Evolutionary conservation across 1,140 invertebrate genomes (phyloP).

Genomic region (Lineus longissimus): DNA sequence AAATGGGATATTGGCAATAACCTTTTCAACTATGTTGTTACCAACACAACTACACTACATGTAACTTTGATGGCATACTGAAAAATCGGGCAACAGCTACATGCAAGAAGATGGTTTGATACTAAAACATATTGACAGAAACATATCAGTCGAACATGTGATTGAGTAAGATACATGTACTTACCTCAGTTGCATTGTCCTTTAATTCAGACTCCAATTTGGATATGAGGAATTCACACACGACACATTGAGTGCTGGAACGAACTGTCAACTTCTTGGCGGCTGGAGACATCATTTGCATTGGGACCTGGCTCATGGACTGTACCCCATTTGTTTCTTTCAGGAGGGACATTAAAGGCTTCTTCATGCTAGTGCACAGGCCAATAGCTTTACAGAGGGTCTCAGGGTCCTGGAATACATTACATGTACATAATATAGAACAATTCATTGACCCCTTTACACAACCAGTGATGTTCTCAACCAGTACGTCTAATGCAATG

Average conservation of each 20-base stretch:
- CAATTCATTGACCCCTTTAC: too few relatives aligned
- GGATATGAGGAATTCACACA: conserved; percentile 18
- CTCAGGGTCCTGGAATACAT: conserved; percentile 58
- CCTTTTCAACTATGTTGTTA: too few relatives aligned
- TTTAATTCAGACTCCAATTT: conserved; percentile 12
- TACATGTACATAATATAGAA: too few relatives aligned
- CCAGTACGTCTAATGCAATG: too few relatives aligned
- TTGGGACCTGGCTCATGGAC: conserved; percentile 79
- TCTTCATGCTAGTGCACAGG: conserved; percentile 57
- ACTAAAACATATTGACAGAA: conserved; percentile 17
- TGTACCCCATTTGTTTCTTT: conserved; percentile 41
- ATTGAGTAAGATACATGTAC: neutral
- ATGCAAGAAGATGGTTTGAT: conserved; percentile 5
- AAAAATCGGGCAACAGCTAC: too few relatives aligned
- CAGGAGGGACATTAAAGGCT: neutral
- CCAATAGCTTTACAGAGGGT: conserved; percentile 67
- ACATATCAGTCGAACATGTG: conserved; percentile 12
- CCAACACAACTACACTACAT: too few relatives aligned
- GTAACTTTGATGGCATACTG: too few relatives aligned
- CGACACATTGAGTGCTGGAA: conserved; percentile 6
- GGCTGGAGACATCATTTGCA: conserved; percentile 68
- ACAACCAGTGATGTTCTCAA: too few relatives aligned
- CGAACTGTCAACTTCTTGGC: conserved; percentile 73
- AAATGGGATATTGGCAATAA: too few relatives aligned
- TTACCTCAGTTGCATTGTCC: conserved; percentile 17